Evolutionary conservation across 2,888 invertebrate species (phyloP).

Genomic region (Plagodis dolabraria): DNA sequence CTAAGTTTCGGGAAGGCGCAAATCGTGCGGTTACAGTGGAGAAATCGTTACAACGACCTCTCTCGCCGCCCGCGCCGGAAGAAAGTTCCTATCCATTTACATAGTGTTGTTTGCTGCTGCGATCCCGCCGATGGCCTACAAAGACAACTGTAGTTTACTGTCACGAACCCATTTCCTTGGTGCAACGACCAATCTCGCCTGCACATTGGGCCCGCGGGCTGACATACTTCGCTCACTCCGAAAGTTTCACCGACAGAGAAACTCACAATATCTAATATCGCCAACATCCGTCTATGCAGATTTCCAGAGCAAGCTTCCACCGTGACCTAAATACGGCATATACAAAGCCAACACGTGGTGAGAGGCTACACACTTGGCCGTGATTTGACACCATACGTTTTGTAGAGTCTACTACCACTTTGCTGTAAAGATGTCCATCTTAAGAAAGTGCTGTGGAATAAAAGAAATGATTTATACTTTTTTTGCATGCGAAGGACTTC

Average conservation of each 20-base stretch:
- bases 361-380: conserved; percentile 52
- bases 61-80: conserved; percentile 68
- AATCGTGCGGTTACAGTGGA: conserved; percentile 59
- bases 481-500: conserved; percentile 28
- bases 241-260: conserved; percentile 83
- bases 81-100: conserved; percentile 81
- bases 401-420: conserved; percentile 21
- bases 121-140: conserved; percentile 76
- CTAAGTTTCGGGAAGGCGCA: conserved; percentile 54
- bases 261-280: conserved; percentile 80
- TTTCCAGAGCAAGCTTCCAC: conserved; percentile 80
- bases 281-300: conserved; percentile 83
- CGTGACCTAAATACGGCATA: conserved; percentile 72
- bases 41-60: conserved; percentile 78
- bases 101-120: conserved; percentile 62
- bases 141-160: conserved; percentile 80
- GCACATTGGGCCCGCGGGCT: conserved; percentile 59
- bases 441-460: conserved; percentile 7
- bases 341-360: conserved; percentile 64
- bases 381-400: conserved; percentile 42
- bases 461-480: conserved; percentile 5
- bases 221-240: conserved; percentile 78
- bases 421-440: conserved; percentile 1
- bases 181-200: conserved; percentile 64
- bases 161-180: conserved; percentile 79